Percentiles rank a stretch among this genome's conserved stretches.
phyloP scores from a whole-genome alignment of 2,797 vertebrate genomes.

The Coregonus ussuriensis region DNA sequence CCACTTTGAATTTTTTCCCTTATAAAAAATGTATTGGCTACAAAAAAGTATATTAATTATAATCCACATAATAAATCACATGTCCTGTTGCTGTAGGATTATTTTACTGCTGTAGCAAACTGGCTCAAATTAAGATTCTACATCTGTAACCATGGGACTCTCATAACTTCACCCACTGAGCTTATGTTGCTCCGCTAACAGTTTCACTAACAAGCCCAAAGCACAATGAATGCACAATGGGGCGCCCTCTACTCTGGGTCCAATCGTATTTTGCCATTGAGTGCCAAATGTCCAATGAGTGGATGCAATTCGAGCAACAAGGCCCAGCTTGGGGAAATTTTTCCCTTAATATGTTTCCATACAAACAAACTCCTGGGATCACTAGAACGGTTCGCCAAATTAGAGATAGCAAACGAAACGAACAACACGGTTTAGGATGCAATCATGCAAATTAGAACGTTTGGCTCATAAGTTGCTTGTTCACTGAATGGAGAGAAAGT shows the following conservation, averaged over 20 bases:
- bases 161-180: conserved; percentile 68
- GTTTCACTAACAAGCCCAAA: conserved; percentile 64
- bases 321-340: background rate
- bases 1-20: too few relatives aligned
- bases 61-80: too few relatives aligned
- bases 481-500: conserved; percentile 2
- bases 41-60: too few relatives aligned
- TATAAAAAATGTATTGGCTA: too few relatives aligned
- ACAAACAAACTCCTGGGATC: conserved; percentile 13
- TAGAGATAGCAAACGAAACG: conserved; percentile 6
- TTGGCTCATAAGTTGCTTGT: conserved; percentile 1
- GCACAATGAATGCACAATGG: conserved; percentile 73
- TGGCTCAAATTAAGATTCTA: too few relatives aligned
- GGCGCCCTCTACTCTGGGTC: conserved; percentile 50
- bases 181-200: conserved; percentile 36
- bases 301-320: conserved; percentile 1
- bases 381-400: conserved; percentile 22
- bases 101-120: too few relatives aligned
- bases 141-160: conserved; percentile 66
- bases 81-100: too few relatives aligned
- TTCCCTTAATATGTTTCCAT: conserved; percentile 7
- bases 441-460: conserved; percentile 19
- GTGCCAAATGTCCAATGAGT: background rate
- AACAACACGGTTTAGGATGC: background rate
- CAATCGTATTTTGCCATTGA: conserved; percentile 25